Conservation (phyloP, 1,140 invertebrate genomes). For the Uloborus diversus region DNA sequence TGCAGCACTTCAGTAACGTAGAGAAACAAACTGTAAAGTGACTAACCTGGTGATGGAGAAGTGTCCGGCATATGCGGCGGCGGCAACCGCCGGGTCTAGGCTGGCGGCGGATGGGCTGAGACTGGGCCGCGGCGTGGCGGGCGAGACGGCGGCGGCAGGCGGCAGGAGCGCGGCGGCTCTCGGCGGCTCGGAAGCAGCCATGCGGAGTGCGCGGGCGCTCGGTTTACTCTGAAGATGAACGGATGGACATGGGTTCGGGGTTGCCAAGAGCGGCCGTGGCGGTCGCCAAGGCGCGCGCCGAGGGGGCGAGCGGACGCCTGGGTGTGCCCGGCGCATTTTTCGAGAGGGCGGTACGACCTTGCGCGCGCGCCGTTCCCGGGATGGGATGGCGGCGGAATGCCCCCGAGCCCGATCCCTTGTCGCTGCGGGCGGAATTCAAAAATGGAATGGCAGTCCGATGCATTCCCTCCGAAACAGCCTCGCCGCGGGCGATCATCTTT, state of each 20-base stretch:
- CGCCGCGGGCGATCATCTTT: too few relatives aligned
- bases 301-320: not conserved
- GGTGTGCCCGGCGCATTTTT: not conserved
- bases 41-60: slow-evolving; percentile 48
- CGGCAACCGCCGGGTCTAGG: slow-evolving; percentile 6
- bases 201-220: slow-evolving; percentile 19
- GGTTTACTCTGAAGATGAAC: too few relatives aligned
- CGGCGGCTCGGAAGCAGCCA: slow-evolving; percentile 33
- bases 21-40: too few relatives aligned
- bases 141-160: slow-evolving; percentile 30
- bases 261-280: not conserved
- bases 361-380: not conserved
- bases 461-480: too few relatives aligned
- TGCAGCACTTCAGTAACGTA: too few relatives aligned
- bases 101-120: slow-evolving; percentile 32
- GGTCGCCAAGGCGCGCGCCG: slow-evolving; percentile 23
- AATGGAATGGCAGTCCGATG: too few relatives aligned
- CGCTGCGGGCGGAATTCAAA: too few relatives aligned
- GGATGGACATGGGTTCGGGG: slow-evolving; percentile 35
- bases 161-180: slow-evolving; percentile 20
- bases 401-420: too few relatives aligned
- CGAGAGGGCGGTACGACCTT: not conserved
- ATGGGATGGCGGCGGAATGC: too few relatives aligned
- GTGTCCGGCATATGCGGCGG: slow-evolving; percentile 29
- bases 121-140: slow-evolving; percentile 33